Evolutionary conservation across 2,113 vertebrate species (phyloP).

Genomic region (Bungarus multicinctus): DNA sequence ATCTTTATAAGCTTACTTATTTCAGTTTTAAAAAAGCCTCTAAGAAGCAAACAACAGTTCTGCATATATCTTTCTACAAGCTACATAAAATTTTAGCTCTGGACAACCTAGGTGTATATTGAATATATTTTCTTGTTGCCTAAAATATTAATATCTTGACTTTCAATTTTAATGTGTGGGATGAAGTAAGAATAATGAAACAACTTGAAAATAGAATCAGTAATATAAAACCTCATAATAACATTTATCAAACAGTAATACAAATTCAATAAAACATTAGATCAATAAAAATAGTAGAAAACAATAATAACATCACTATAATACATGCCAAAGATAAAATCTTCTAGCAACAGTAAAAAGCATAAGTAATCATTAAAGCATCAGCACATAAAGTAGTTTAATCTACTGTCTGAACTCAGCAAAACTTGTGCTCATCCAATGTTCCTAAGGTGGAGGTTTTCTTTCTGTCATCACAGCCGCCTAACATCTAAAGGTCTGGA

Average conservation of each 20-base stretch:
- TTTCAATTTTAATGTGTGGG: not conserved
- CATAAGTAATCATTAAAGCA: not conserved
- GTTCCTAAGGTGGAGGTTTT: not conserved
- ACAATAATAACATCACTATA: not conserved
- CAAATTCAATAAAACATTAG: not conserved
- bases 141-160: not conserved
- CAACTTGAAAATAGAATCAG: not conserved
- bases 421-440: not conserved
- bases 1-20: not conserved
- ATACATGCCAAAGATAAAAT: not conserved
- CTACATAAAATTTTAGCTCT: not conserved
- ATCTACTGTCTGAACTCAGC: not conserved
- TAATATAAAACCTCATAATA: not conserved
- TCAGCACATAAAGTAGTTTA: constrained; percentile 1
- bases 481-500: not conserved
- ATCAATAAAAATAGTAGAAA: constrained; percentile 4
- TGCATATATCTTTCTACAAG: not conserved
- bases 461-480: not conserved
- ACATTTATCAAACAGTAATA: not conserved
- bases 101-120: not conserved
- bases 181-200: not conserved
- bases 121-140: not conserved
- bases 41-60: not conserved
- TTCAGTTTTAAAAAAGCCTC: not conserved
- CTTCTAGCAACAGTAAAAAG: not conserved